A percentile compares a stretch with the other conserved stretches of the same genome.
phyloP scores from a whole-genome alignment of 2,113 vertebrate species.

The Podocnemis expansa region DNA sequence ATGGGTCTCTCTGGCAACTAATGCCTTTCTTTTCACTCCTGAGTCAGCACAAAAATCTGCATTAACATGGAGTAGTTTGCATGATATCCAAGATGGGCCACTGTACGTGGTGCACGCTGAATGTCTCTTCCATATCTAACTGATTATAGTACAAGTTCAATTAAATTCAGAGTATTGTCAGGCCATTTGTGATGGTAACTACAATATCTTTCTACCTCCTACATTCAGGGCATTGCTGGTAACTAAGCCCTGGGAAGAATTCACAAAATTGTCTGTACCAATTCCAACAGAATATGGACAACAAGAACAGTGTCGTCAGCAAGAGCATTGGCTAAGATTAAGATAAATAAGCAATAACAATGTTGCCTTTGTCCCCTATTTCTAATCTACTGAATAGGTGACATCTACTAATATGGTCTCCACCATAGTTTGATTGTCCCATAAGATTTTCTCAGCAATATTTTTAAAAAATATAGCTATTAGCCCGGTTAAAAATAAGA shows the following conservation, averaged over 20 bases:
- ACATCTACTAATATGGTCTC: neutral
- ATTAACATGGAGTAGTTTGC: neutral
- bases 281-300: neutral
- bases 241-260: neutral
- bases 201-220: neutral
- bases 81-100: neutral
- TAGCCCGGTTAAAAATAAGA: neutral
- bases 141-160: neutral
- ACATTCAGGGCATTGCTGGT: neutral
- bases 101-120: neutral
- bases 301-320: neutral
- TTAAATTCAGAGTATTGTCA: neutral
- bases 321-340: neutral
- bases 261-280: neutral
- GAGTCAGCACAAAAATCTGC: neutral
- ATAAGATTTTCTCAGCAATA: neutral
- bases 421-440: neutral
- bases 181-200: neutral
- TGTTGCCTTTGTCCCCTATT: neutral
- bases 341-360: neutral
- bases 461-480: neutral
- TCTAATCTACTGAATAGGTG: neutral
- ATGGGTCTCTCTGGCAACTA: neutral
- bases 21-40: neutral
- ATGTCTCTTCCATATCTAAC: neutral